Base-by-base conservation (phyloP, 2,113 vertebrate species). In the Leucosticte australis region DNA sequence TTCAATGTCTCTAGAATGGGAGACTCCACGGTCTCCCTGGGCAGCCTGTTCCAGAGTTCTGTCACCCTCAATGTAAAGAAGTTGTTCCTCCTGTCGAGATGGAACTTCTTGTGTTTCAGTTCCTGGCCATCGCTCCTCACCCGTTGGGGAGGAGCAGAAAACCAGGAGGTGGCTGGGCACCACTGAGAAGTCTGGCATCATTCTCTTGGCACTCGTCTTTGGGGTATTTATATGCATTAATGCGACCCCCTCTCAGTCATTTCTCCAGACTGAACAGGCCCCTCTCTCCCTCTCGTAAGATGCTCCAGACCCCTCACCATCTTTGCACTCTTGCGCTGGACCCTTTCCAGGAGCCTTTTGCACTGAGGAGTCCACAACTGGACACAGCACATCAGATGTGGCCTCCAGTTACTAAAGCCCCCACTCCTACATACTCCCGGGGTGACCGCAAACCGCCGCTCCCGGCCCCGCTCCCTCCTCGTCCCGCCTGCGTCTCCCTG, bases 381-480 rank as follows among this genome's bases (percentile, higher is more conserved):
- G 33, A 14, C 53, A 21, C 23, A 15, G 13, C 19, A 15, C 28
- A 21, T 15, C 28, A 73, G 13, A 46, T 3, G 11, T 12, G 9
- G 1, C 16, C 24, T 15, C 42, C 8, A 3, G 21, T 8, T 15
- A 39, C 28, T 21, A 31, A 46, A 8, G 41, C 1, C 2, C 20
- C 3, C 11, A 7, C 3, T 10, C 10, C 18, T 3, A 8, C n/a
- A 23, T 4, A 5, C 1, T 21, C 22, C 16, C 26, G 1, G 6
- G 6, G 13, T 6, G 10, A 15, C 19, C 31, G 1, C 64, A 7
- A 3, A 21, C 31, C 5, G 1, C 35, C 11, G 0, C 23, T 22
- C 15, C 23, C 23, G 7, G 3, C 2, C 5, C 24, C 23, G 4
- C 1, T 12, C 41, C 35, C 3, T 19, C 24, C 13, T 8, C 0